Percentiles rank a stretch among this genome's conserved stretches.
These are phyloP conservation scores for Varanus salvator DNA, from an alignment of 2,113 vertebrate species.

Conservation along the genomic window DNA sequence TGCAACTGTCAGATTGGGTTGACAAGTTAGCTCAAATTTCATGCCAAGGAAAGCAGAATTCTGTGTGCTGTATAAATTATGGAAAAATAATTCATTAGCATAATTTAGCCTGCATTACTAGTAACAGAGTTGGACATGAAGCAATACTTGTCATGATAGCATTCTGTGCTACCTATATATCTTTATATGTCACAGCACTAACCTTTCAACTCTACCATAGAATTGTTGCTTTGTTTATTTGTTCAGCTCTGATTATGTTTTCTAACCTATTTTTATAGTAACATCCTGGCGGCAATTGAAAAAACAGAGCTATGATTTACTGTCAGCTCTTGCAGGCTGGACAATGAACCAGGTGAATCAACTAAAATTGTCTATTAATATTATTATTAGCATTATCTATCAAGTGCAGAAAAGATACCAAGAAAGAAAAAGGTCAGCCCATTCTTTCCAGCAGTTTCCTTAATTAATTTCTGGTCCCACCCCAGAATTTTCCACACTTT, in stretches of 20 bases:
- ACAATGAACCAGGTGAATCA: background rate
- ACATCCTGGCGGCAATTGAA: conserved; percentile 26
- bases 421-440: background rate
- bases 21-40: background rate
- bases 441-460: background rate
- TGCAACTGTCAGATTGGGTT: background rate
- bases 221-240: conserved; percentile 25
- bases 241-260: conserved; percentile 44
- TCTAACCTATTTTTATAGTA: conserved; percentile 2
- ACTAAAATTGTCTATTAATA: background rate
- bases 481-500: conserved; percentile 12
- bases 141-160: background rate
- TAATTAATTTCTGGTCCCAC: conserved; percentile 20
- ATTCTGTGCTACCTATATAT: background rate
- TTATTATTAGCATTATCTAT: background rate
- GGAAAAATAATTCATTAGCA: background rate
- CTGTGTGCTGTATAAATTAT: background rate
- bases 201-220: background rate
- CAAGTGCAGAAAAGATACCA: background rate
- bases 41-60: background rate
- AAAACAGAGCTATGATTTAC: background rate
- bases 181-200: background rate
- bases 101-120: background rate
- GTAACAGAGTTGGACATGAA: background rate
- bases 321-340: background rate